Base-by-base conservation (phyloP, 2,888 invertebrate genomes). In the Leptopilina myrica region DNA sequence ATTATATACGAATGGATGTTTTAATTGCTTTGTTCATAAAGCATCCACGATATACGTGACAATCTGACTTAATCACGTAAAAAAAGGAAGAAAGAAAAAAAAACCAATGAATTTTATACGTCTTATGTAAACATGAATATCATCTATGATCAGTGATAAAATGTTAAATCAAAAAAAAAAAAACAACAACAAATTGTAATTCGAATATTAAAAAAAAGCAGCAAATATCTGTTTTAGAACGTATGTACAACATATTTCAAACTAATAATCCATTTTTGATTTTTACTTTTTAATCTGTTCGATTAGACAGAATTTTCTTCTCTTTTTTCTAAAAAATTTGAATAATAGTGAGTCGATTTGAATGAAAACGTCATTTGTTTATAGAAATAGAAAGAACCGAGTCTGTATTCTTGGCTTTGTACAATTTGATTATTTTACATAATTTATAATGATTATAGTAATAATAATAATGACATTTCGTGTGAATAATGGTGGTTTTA, bases 371-470 rank as follows among this genome's bases (percentile, higher is more conserved):
- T 33, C 40, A 73, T 53, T 73, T 73, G 53, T 53, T 69, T 53
- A 81, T 78, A 76, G 66, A 76, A 64, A 80, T 56, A 77, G 80
- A 83, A 73, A 77, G 80, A 81, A 79, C 62, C 81, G 65, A 78
- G 76, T 76, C 67, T 82, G 82, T 84, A 82, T 83, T 82, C 77
- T 79, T 73, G 78, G 78, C 76, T 81, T 75, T 65, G 78, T 82
- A 69, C 78, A 53, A 83, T 56, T 81, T 62, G 49, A 78, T 62
- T 81, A 79, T 78, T 76, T 80, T 56, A 83, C 66, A 77, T 80
- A 73, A 73, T 73, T 73, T 73, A 73, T 73, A 73, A 73, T 33
- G 33, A 73, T 40, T 14, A 53, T 73, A 73, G 73, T 40, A 64
- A 64, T 64, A 64, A 64, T 64, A 64, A 73, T 73, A 73, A 73